phyloP scores from a whole-genome alignment of 2,113 vertebrate genomes.

The Halcyon malimbica region DNA sequence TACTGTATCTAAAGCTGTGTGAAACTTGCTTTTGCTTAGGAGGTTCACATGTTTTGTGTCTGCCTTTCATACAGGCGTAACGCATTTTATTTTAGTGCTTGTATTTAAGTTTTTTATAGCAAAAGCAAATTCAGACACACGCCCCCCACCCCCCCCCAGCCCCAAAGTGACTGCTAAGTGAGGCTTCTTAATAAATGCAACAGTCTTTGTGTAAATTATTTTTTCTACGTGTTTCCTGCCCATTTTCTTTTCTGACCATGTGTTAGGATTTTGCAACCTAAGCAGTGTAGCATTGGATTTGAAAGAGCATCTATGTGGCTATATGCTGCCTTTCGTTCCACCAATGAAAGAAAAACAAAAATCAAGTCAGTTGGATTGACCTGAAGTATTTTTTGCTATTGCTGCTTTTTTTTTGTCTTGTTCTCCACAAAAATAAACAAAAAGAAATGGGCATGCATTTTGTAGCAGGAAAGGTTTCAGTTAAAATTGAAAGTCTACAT shows the following conservation, averaged over 20 bases:
- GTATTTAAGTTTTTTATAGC: not conserved
- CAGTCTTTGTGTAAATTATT: not conserved
- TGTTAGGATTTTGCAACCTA: not conserved
- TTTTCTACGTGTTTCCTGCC: not conserved
- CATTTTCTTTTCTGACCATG: no score
- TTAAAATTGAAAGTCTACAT: not conserved
- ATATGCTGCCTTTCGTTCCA: not conserved
- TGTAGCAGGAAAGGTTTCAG: not conserved
- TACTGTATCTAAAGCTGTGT: not conserved
- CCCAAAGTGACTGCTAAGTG: not conserved
- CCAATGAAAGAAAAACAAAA: not conserved
- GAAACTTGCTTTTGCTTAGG: not conserved
- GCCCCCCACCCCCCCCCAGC: no score
- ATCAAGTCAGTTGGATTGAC: not conserved
- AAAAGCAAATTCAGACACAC: not conserved
- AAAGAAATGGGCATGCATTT: not conserved
- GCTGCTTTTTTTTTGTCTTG: not conserved
- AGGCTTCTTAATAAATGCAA: not conserved
- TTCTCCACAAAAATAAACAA: not conserved
- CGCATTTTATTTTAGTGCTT: not conserved
- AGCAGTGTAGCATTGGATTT: not conserved
- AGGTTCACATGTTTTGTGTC: not conserved
- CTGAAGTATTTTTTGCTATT: not conserved
- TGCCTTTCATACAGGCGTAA: accelerated
- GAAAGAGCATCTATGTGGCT: not conserved